Conservation (phyloP, 2,797 vertebrate species). For the Tapera naevia region DNA sequence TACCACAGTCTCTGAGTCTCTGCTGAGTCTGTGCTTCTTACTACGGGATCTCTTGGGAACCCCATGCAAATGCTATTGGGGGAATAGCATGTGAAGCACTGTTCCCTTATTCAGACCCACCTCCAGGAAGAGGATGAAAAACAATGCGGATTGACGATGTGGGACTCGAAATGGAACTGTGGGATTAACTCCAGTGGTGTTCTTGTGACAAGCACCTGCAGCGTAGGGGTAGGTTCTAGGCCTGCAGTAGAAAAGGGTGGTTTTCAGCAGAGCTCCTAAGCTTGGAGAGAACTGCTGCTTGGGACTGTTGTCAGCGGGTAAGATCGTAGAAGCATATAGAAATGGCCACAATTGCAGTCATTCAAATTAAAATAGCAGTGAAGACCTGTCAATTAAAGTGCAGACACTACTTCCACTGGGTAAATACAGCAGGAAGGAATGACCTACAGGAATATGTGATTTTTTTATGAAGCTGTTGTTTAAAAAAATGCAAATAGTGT, state of each 20-base stretch:
- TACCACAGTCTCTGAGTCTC: not conserved
- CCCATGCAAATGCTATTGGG: accelerated
- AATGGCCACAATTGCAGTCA: not conserved
- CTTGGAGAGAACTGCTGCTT: not conserved
- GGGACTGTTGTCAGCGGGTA: not conserved
- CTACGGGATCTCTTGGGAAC: not conserved
- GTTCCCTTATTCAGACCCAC: not conserved
- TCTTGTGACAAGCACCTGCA: not conserved
- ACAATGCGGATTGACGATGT: not conserved
- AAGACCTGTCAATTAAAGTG: not conserved
- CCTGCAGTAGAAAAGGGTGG: not conserved
- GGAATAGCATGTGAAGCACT: accelerated
- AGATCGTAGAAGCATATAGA: not conserved
- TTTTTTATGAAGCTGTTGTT: constrained; percentile 24
- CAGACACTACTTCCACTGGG: not conserved
- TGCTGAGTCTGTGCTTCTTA: not conserved
- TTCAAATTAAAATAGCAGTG: not conserved
- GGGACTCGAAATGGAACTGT: not conserved
- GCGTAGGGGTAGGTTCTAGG: not conserved
- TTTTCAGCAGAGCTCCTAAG: not conserved
- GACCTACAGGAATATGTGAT: not conserved
- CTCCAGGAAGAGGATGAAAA: not conserved
- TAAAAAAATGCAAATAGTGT: not conserved
- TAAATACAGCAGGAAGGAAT: not conserved
- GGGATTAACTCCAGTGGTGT: not conserved